These are phyloP conservation scores for Hemibagrus wyckioides DNA, from an alignment of 2,113 vertebrate genomes.

Conservation along the genomic window DNA sequence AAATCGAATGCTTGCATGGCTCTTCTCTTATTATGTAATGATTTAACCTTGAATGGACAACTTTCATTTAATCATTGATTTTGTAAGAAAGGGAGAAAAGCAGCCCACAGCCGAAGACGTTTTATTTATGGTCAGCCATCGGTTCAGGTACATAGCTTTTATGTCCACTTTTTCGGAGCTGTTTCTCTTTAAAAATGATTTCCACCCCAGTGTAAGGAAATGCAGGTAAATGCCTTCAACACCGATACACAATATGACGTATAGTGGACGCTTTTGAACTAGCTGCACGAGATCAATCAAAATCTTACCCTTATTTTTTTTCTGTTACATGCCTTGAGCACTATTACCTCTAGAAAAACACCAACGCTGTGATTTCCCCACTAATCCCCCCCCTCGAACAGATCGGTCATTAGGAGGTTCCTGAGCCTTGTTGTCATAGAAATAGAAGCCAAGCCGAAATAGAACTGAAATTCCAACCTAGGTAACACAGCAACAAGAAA, in stretches of 20 bases:
- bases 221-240: background rate
- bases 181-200: background rate
- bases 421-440: constrained; percentile 56
- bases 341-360: background rate
- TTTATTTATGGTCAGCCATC: background rate
- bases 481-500: constrained; percentile 47
- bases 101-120: background rate
- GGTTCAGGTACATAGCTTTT: background rate
- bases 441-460: constrained; percentile 46
- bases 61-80: background rate
- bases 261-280: background rate
- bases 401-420: constrained; percentile 37
- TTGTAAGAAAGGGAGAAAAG: background rate
- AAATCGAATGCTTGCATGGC: background rate
- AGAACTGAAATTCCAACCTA: constrained; percentile 32
- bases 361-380: background rate
- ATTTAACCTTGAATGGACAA: background rate
- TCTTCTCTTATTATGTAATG: background rate
- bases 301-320: background rate
- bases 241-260: background rate
- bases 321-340: background rate
- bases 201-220: background rate
- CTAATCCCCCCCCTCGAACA: background rate
- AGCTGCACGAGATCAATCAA: background rate
- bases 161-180: too few species aligned